Base-by-base conservation (phyloP, 2,113 vertebrate genomes). In the Mormyrus lacerda region DNA sequence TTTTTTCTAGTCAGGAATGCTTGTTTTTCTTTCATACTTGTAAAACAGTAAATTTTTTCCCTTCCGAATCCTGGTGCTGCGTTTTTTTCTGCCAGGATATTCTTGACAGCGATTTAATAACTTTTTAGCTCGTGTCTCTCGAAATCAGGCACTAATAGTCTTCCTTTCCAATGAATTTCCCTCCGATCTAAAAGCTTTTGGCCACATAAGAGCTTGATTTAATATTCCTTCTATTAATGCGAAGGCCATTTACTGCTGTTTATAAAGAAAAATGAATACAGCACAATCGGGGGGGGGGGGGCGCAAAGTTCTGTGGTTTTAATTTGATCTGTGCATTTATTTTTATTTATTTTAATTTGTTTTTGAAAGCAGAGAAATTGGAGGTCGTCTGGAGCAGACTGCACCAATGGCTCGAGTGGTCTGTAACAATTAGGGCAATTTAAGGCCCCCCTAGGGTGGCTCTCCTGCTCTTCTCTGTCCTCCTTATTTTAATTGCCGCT, bases 151-250 rank as follows among this genome's bases (percentile, higher is more conserved):
- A 91, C 90, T 92, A 90, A 92, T 91, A 93, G 92, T 91, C 89
- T 90, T 90, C 69, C 88, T 88, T 90, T 90, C 90, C 83, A 91
- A 73, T 91, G 88, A 90, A 89, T 53, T 82, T 92, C 89, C 45
- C 10, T 61, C 82, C 88, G 86, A 90, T 86, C 85, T 91, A 91
- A 92, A 92, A 91, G 91, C 91, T 92, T 90, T 87, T 21, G 90
- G 90, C 91, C 88, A 88, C 90, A 89, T 55, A 91, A 89, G 88
- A 91, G 91, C 91, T 90, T 92, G 92, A 92, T 93, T 94, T 94
- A 94, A 93, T 93, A 92, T 93, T 93, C 89, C 31, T 51, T 91
- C 92, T 92, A 92, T 92, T 94, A 94, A 94, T 93, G 90, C 35
- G 89, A 90, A 90, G 92, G 92, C 92, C 91, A 92, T 91, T 86